These are phyloP conservation scores for Galerucella nymphaeae DNA, from an alignment of 2,888 invertebrate genomes.

Conservation along the genomic window DNA sequence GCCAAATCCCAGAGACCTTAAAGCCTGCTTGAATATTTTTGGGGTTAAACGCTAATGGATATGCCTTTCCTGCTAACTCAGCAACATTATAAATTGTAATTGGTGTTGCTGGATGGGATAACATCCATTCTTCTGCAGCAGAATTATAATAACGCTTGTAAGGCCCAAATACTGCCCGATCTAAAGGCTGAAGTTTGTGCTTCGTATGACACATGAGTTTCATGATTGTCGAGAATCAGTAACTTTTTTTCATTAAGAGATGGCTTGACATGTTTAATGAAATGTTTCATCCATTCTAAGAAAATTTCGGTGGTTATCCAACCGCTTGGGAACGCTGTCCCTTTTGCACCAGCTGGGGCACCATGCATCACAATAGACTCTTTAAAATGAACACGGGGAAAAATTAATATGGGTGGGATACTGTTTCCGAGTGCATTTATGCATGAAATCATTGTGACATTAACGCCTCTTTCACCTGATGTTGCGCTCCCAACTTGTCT, in stretches of 20 bases:
- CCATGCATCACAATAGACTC: conserved; percentile 45
- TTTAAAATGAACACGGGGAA: conserved; percentile 23
- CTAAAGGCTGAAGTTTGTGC: conserved; percentile 18
- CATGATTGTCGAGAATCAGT: conserved; percentile 8
- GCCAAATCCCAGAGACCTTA: not conserved
- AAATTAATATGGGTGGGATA: conserved; percentile 1
- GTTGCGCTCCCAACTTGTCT: conserved; percentile 49
- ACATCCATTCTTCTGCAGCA: conserved; percentile 12
- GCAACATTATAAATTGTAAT: conserved; percentile 45
- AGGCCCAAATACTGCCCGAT: conserved; percentile 12
- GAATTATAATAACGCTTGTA: conserved; percentile 11
- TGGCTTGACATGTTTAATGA: conserved; percentile 46
- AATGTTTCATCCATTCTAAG: conserved; percentile 41
- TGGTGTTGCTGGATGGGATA: conserved; percentile 18
- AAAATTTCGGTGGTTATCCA: conserved; percentile 49
- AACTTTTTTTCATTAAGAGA: conserved; percentile 6
- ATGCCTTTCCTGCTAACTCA: conserved; percentile 42
- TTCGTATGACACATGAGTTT: conserved; percentile 24
- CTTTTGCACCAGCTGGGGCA: conserved; percentile 45
- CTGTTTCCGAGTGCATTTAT: conserved; percentile 49
- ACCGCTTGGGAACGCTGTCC: conserved; percentile 48
- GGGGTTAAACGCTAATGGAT: conserved; percentile 43
- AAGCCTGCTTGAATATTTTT: conserved; percentile 31
- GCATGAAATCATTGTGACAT: conserved; percentile 47
- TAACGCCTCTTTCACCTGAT: conserved; percentile 46